Evolutionary conservation across 2,797 vertebrate genomes (phyloP).

Genomic region (Hipposideros larvatus): DNA sequence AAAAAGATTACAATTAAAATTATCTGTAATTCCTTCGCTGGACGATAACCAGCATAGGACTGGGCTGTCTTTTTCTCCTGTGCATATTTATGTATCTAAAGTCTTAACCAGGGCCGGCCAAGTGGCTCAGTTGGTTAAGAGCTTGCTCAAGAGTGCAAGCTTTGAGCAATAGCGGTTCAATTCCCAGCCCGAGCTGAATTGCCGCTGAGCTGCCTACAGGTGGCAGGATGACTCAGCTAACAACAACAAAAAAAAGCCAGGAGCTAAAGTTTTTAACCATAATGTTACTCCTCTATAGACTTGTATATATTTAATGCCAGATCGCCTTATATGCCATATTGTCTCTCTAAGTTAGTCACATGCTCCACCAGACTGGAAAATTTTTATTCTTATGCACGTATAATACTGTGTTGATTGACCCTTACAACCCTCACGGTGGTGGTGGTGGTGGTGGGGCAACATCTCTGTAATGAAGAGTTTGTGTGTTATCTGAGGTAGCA

Average conservation of each 20-base stretch:
- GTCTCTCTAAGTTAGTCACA: neutral
- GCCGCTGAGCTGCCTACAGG: no score
- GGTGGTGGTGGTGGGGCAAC: no score
- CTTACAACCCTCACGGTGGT: neutral
- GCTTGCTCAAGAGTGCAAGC: no score
- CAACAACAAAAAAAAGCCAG: no score
- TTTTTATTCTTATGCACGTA: constrained; percentile 1
- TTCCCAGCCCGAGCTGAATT: no score
- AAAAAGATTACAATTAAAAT: neutral
- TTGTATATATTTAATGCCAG: neutral
- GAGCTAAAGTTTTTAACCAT: neutral
- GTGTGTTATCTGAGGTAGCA: neutral
- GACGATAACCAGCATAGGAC: neutral
- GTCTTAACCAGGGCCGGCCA: neutral
- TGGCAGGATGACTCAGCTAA: no score
- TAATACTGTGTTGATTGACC: neutral
- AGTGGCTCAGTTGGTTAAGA: no score
- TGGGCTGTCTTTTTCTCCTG: neutral
- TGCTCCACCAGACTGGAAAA: neutral
- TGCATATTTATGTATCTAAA: neutral
- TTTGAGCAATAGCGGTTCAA: no score
- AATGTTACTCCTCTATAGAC: neutral
- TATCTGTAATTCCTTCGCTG: neutral
- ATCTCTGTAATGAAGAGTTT: neutral
- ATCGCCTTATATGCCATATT: neutral